Evolutionary conservation across 1,140 invertebrate genomes (phyloP).

Genomic region (Hyphantria cunea): DNA sequence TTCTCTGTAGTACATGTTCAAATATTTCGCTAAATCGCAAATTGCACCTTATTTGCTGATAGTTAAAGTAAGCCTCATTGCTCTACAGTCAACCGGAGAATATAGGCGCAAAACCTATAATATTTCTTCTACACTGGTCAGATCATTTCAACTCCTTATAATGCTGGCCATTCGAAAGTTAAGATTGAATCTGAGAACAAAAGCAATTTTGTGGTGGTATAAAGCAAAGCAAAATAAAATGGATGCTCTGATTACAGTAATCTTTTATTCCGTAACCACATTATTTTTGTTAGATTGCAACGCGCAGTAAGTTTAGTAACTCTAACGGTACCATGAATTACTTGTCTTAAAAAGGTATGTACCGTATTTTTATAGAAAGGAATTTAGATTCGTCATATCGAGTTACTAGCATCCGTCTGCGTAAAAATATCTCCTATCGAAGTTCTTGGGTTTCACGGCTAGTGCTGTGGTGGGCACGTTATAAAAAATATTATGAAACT

Average conservation of each 20-base stretch:
- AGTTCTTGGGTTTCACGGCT: constrained; percentile 58
- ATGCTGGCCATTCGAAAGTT: constrained; percentile 13
- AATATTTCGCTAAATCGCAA: too few species aligned
- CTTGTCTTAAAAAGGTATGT: constrained; percentile 6
- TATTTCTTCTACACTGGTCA: constrained; percentile 34
- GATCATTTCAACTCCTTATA: constrained; percentile 35
- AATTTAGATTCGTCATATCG: constrained; percentile 11
- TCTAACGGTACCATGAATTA: constrained; percentile 31
- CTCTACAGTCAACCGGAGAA: constrained; percentile 37
- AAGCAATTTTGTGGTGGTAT: constrained; percentile 30
- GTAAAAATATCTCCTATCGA: constrained; percentile 58
- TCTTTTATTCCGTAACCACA: constrained; percentile 30
- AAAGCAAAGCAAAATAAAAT: constrained; percentile 24
- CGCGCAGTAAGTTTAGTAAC: constrained; percentile 18
- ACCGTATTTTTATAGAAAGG: constrained; percentile 12
- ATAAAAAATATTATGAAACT: constrained; percentile 55
- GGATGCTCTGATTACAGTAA: constrained; percentile 30
- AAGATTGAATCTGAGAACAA: constrained; percentile 15
- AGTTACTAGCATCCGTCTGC: constrained; percentile 38
- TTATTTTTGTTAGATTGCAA: constrained; percentile 25
- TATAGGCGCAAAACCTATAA: constrained; percentile 41
- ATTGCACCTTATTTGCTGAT: too few species aligned
- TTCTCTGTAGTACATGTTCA: too few species aligned
- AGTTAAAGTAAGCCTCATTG: too few species aligned
- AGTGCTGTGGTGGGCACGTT: constrained; percentile 53